Evolutionary conservation across 2,888 invertebrate species (phyloP).

Genomic region (Sclerodermus sp.): DNA sequence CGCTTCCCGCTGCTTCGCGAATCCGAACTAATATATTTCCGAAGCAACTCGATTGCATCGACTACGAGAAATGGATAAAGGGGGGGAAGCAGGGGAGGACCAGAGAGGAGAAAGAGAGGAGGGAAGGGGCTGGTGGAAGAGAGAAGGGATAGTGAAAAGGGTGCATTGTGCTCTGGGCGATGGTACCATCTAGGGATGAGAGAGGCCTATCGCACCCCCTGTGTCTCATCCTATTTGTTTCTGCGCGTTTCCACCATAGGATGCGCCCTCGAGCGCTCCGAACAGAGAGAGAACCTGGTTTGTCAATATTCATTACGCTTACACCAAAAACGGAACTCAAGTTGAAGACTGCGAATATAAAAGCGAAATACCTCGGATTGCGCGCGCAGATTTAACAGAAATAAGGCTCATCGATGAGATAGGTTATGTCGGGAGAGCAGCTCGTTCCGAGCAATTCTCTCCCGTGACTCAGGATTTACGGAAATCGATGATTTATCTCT

Average conservation of each 20-base stretch:
- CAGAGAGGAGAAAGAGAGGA: background rate
- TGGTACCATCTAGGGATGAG: slow-evolving; percentile 30
- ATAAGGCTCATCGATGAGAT: too few relatives aligned
- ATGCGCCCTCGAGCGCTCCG: slow-evolving; percentile 29
- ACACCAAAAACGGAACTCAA: slow-evolving; percentile 16
- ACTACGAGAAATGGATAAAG: slow-evolving; percentile 17
- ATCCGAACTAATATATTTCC: slow-evolving; percentile 47
- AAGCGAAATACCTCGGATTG: background rate
- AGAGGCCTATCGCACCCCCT: slow-evolving; percentile 22
- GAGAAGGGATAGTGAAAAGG: slow-evolving; percentile 19
- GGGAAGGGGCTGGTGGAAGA: slow-evolving; percentile 10
- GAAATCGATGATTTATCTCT: too few relatives aligned
- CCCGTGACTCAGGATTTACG: too few relatives aligned
- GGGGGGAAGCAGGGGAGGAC: background rate
- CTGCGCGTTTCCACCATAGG: slow-evolving; percentile 29
- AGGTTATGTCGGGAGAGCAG: too few relatives aligned
- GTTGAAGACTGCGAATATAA: too few relatives aligned
- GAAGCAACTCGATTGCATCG: slow-evolving; percentile 40
- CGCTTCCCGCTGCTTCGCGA: slow-evolving; percentile 38
- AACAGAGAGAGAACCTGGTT: slow-evolving; percentile 20
- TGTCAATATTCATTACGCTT: slow-evolving; percentile 46
- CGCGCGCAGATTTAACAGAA: too few relatives aligned
- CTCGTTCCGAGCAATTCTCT: too few relatives aligned
- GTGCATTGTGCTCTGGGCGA: slow-evolving; percentile 38
- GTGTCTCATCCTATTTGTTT: slow-evolving; percentile 44